These are phyloP conservation scores for Etheostoma spectabile DNA, from an alignment of 2,113 vertebrate genomes.

Conservation along the genomic window DNA sequence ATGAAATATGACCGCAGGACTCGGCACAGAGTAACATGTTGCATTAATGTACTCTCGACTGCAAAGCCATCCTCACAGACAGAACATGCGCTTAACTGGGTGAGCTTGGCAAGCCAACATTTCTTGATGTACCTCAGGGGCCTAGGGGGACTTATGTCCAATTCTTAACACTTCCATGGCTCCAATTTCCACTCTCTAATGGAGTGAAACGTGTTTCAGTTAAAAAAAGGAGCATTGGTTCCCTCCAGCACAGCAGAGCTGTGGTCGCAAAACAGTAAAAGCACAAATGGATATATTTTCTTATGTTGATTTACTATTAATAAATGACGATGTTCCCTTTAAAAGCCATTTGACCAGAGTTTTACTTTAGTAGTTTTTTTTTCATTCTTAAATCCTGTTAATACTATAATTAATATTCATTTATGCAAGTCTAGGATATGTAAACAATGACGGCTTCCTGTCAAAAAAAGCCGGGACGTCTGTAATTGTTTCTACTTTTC, in stretches of 20 bases:
- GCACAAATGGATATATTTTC: slow-evolving; percentile 1
- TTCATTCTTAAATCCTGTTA: slow-evolving; percentile 5
- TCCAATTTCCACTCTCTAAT: slow-evolving; percentile 78
- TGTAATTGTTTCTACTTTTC: background rate
- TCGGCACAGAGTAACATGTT: slow-evolving; percentile 48
- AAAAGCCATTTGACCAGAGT: slow-evolving; percentile 10
- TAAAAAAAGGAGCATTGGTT: slow-evolving; percentile 4
- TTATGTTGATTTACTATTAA: slow-evolving; percentile 23
- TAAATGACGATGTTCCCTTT: slow-evolving; percentile 32
- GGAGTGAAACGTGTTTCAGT: slow-evolving; percentile 71
- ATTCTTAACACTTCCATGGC: slow-evolving; percentile 76
- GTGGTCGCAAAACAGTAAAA: slow-evolving; percentile 8
- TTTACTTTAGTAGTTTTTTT: background rate
- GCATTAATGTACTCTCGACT: slow-evolving; percentile 57
- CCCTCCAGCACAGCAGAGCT: slow-evolving; percentile 31
- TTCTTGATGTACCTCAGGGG: slow-evolving; percentile 68
- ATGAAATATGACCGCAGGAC: slow-evolving; percentile 24
- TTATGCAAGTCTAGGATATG: background rate
- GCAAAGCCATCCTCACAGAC: slow-evolving; percentile 55
- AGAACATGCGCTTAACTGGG: slow-evolving; percentile 67
- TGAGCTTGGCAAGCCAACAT: slow-evolving; percentile 49
- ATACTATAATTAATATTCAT: background rate
- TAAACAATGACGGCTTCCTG: slow-evolving; percentile 31
- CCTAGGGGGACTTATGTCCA: slow-evolving; percentile 66
- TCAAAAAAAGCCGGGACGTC: slow-evolving; percentile 27